Evolutionary conservation across 2,797 vertebrate species (phyloP).

Genomic region (Myotis daubentonii): DNA sequence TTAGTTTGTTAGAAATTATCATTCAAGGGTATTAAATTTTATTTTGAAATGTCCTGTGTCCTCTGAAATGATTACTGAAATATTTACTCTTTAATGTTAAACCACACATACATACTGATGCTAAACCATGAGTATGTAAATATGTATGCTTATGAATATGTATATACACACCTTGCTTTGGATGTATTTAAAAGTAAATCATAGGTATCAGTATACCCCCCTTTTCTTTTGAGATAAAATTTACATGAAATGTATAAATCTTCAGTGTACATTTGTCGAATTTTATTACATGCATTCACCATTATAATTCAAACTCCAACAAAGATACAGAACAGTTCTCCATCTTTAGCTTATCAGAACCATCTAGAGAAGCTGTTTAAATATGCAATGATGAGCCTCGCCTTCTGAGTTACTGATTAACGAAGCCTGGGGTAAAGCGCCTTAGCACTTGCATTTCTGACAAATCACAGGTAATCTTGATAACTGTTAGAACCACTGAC

Average conservation of each 20-base stretch:
- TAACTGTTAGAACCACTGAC: not conserved
- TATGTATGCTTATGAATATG: not conserved
- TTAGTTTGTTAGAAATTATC: not conserved
- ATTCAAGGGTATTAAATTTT: conserved; percentile 34
- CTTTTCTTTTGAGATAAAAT: not conserved
- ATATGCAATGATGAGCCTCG: not conserved
- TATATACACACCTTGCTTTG: not conserved
- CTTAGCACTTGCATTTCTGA: conserved; percentile 16
- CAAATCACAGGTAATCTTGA: not conserved
- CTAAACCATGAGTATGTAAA: not conserved
- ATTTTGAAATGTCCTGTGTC: not conserved
- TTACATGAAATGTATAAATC: not conserved
- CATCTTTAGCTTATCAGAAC: conserved; percentile 12
- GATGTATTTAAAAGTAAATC: conserved; percentile 18
- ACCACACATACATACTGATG: not conserved
- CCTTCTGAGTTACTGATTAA: not conserved
- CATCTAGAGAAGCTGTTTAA: not conserved
- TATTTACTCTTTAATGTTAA: conserved; percentile 31
- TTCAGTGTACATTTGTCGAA: not conserved
- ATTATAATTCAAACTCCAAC: not conserved
- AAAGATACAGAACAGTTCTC: not conserved
- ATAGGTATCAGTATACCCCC: not conserved
- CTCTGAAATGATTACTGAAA: conserved; percentile 22
- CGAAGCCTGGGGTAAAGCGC: not conserved
- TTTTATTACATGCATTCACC: conserved; percentile 36